Evolutionary conservation across 2,888 invertebrate species (phyloP).

Genomic region (Agrochola lota): DNA sequence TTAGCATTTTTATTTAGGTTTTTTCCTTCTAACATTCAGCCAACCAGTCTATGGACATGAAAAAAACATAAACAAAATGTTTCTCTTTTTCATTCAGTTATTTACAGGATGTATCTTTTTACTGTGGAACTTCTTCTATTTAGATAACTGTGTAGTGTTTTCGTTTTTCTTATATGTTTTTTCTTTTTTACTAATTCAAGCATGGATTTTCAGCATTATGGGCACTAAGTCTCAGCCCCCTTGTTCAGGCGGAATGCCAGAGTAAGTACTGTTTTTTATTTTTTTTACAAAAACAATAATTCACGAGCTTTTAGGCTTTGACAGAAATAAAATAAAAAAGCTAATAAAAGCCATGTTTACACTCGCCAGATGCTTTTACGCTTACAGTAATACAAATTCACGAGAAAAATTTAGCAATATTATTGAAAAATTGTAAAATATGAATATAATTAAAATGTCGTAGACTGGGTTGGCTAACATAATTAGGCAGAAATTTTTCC

Average conservation of each 20-base stretch:
- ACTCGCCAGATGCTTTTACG: constrained; percentile 61
- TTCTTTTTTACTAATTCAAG: constrained; percentile 87
- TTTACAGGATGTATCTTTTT: constrained; percentile 82
- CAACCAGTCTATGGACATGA: constrained; percentile 79
- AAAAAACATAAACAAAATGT: not conserved
- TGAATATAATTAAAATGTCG: constrained; percentile 67
- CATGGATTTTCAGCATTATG: constrained; percentile 91
- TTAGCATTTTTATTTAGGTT: constrained; percentile 59
- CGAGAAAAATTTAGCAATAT: constrained; percentile 42
- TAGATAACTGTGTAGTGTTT: constrained; percentile 77
- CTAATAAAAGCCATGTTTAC: constrained; percentile 66
- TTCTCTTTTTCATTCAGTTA: constrained; percentile 78
- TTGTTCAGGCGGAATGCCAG: constrained; percentile 90
- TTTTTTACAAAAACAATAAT: constrained; percentile 64
- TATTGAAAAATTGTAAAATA: constrained; percentile 47
- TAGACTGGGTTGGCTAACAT: constrained; percentile 77
- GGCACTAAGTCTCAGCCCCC: constrained; percentile 88
- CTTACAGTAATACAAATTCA: constrained; percentile 67
- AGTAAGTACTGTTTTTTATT: constrained; percentile 83
- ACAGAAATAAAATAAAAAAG: constrained; percentile 68
- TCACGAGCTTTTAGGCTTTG: constrained; percentile 77
- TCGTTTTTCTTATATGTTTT: constrained; percentile 74
- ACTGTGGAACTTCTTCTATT: constrained; percentile 69
- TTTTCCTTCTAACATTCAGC: constrained; percentile 50
- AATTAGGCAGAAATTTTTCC: constrained; percentile 26